Evolutionary conservation across 1,140 invertebrate species (phyloP).

Genomic region (Heliconius eleuchia): DNA sequence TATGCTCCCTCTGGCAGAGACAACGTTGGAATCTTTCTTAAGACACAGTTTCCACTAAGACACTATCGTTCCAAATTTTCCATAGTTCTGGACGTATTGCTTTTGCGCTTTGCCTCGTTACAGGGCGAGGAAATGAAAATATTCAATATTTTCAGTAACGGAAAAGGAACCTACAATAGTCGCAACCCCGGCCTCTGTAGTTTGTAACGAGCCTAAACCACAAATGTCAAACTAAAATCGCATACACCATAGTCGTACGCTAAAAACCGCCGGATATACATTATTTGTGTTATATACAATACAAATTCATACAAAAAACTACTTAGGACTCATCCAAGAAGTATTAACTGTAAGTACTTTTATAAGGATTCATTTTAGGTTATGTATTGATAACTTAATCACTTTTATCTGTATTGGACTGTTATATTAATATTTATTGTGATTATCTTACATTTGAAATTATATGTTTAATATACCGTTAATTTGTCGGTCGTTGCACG

Average conservation of each 20-base stretch:
- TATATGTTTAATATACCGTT: background rate
- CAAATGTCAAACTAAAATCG: conserved; percentile 27
- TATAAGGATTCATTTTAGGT: background rate
- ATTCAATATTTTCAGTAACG: too few relatives aligned
- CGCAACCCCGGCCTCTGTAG: background rate
- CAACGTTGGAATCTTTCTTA: too few relatives aligned
- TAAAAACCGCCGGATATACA: conserved; percentile 14
- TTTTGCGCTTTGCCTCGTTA: too few relatives aligned
- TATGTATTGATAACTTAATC: background rate
- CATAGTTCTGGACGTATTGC: too few relatives aligned
- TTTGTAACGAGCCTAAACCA: background rate
- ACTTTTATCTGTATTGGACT: background rate
- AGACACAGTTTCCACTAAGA: too few relatives aligned
- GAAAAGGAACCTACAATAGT: too few relatives aligned
- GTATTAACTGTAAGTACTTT: background rate
- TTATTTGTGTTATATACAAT: background rate
- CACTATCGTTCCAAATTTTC: too few relatives aligned
- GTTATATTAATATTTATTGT: background rate
- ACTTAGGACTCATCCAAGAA: background rate
- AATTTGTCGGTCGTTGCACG: background rate
- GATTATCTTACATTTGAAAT: background rate
- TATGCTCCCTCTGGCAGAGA: too few relatives aligned
- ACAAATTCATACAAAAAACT: background rate
- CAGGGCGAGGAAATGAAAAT: too few relatives aligned
- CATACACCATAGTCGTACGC: background rate